Base-by-base conservation (phyloP, 1,140 invertebrate species). In the Caenorhabditis remanei region DNA sequence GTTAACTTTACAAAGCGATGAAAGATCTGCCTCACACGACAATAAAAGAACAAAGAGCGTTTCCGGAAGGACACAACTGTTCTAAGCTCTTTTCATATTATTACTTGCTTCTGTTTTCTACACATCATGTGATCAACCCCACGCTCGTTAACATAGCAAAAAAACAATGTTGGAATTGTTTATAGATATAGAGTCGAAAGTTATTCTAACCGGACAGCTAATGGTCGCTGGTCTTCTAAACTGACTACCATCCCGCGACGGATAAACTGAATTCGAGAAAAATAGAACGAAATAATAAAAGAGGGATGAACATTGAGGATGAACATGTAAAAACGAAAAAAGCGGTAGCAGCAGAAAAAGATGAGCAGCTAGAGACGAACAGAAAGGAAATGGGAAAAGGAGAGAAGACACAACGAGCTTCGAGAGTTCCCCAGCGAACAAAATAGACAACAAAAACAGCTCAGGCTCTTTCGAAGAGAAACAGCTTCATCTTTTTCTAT, bases 401-500 rank as follows among this genome's bases (percentile, higher is more conserved):
- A 71, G 19, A 79, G 43, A 8, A 46, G 41, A 24, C 46, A 53
- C 19, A 53, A n/a, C n/a, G 8, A 50, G 46, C 71, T 48, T 50
- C n/a, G 43, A 53, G 46, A 50, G 46, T 79, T n/a, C 46, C 46
- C 7, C 4, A 79, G 11, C 40, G 24, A 32, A 75, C 67, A 21
- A 53, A 79, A 79, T 50, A 79, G 46, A 79, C 71, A 79, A 79
- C 71, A 79, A 79, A 79, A 79, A 79, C 71, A 50, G 40, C 71
- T 79, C 43, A 40, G 53, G 43, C 14, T 8, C 16, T 6, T 32
- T 32, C 32, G 24, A 40, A 79, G 71, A 79, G 71, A 79, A 79
- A 79, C 71, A 79, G 46, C 71, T 79, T 63, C 61, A 8, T 63
- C 24, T 63, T 63, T 14, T 24, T 63, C 61, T 63, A 32, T 24